Evolutionary conservation across 2,888 invertebrate species (phyloP), one percentile per base, ranked within the genome.

Genomic region (Drosophila engyochracea): DNA sequence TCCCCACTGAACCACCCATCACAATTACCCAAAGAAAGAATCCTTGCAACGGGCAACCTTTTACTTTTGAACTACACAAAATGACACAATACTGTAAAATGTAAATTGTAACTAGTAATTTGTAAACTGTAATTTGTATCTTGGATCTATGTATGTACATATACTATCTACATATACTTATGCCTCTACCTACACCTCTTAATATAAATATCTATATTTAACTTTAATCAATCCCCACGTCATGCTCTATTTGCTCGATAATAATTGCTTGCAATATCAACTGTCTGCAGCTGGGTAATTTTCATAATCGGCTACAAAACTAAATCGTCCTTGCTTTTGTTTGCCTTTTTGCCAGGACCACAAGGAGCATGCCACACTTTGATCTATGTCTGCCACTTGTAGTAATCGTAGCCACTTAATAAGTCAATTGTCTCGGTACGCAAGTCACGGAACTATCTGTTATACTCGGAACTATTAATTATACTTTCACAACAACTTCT

Each of bases 361-460:
- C 28, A 41, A 66, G 55, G 25, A 76, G 81, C 81, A 79, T 79
- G 79, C 55, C 49, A 31, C 63, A 68, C 81, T 72, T 76, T 65
- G 52, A 41, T 73, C 54, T 54, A 58, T 58, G 57, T 66, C 65
- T 72, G 61, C 66, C 44, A 52, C 47, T 73, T 53, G 63, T 58
- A 44, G 22, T 58, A 62, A 61, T 49, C 31, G 51, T 68, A 71
- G 67, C 44, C 49, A 54, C 54, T 35, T 35, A 57, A 47, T 68
- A 73, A 73, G 73, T 68, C 62, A 78, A 63, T 67, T 67, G 53
- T 52, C 71, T 65, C 78, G 30, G 61, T 39, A 39, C 30, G 57
- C 62, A 47, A 64, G 16, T 47, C 39, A 57, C 51, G 25, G 47
- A 25, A 16, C 47, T 12, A 22, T 12, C 25, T 28, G 63, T 66